A percentile compares a stretch with the other conserved stretches of the same genome.
phyloP scores from a whole-genome alignment of 2,113 vertebrate species.

The Neotragus moschatus region DNA sequence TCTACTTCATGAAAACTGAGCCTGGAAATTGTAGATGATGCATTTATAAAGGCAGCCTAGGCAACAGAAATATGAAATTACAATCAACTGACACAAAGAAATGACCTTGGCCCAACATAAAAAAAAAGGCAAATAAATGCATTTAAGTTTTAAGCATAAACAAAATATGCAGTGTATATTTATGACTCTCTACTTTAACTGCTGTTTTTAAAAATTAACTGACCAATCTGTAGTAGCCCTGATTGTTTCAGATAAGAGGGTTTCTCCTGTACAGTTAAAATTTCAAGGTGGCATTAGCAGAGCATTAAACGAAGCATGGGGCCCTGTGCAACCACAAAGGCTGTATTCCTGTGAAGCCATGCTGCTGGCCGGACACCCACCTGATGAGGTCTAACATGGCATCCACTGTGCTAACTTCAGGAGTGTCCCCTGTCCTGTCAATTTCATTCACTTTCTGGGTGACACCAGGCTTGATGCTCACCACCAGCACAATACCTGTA shows the following conservation, averaged over 20 bases:
- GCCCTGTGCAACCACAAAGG: not conserved
- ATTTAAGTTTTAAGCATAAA: not conserved
- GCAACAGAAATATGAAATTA: not conserved
- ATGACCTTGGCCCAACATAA: not conserved
- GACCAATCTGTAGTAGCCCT: not conserved
- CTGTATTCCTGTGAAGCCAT: not conserved
- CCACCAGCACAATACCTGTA: conserved; percentile 93
- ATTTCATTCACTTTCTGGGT: conserved; percentile 89
- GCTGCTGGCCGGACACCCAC: conserved; percentile 74
- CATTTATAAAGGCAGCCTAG: not conserved
- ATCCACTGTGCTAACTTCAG: conserved; percentile 93
- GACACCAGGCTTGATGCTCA: conserved; percentile 93
- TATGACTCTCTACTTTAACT: not conserved
- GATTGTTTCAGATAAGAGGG: not conserved
- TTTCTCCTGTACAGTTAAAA: not conserved
- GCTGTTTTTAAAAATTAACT: not conserved
- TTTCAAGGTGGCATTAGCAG: not conserved
- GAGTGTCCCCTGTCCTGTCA: conserved; percentile 88
- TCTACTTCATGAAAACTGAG: not conserved
- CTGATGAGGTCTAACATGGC: conserved; percentile 95
- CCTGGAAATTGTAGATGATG: not conserved
- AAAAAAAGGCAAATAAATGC: not conserved
- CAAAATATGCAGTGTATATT: not conserved
- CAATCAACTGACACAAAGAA: not conserved
- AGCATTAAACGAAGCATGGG: not conserved